Evolutionary conservation across 2,888 invertebrate species (phyloP), one percentile per base, ranked within the genome.

Genomic region (Dasysyrphus albostriatus): DNA sequence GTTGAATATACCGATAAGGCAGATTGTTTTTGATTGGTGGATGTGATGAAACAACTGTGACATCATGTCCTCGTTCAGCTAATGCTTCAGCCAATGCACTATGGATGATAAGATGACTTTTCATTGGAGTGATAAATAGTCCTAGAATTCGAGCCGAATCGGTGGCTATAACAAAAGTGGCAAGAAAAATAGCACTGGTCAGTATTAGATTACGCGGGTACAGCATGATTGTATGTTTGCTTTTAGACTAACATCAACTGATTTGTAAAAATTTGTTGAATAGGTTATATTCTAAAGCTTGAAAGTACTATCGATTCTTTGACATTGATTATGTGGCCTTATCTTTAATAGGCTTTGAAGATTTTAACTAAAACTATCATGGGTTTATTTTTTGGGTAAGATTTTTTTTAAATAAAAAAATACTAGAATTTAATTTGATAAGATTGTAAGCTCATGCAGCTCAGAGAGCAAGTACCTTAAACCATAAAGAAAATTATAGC

Each of bases 21-120:
- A 47, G 29, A n/a, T 51, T 24, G 10, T 51, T 54, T 29, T 69
- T 69, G 3, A 69, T 6, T 37, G 89, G 89, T 0, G 89, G 89
- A 7, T 87, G 74, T 3, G 88, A 87, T 1, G 90, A 54, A 3
- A 91, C 80, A 7, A 91, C 88, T 1, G 91, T 92, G 2, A 92
- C 89, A 49, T 92, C 89, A 73, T 92, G 92, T 5, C 92, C 92
- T 3, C 82, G 82, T 65, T 90, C 89, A 0, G 91, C 90, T 37
- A 92, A 78, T 0, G 89, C 83, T 29, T 89, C 89, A 69, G 91
- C 89, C 39, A 92, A 76, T 0, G 90, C 88, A 83, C 89, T 89
- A 44, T 91, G 91, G 34, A 92, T 89, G 58, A 91, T 87, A 6
- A 90, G 61, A 88, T 92, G 92, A 0, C 92, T 91, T 5, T 90